phyloP scores from a whole-genome alignment of 2,797 vertebrate species.

The Anabas testudineus region DNA sequence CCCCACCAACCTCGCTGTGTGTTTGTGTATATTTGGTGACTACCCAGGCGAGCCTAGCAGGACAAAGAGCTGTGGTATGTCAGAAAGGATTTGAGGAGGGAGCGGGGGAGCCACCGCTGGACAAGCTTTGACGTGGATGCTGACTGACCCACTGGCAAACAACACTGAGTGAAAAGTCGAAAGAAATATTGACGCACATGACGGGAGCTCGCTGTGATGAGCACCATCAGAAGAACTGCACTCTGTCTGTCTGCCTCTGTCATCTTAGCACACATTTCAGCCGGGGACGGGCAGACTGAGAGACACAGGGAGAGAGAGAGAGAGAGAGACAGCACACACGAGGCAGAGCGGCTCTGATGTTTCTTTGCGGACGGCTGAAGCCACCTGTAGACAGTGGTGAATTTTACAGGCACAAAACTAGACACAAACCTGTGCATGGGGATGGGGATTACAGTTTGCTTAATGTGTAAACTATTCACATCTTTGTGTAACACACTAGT shows the following conservation, averaged over 20 bases:
- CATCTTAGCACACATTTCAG: slow-evolving; percentile 64
- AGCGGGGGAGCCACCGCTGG: neutral
- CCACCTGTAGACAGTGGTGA: slow-evolving; percentile 50
- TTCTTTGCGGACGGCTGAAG: slow-evolving; percentile 50
- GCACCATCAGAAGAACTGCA: slow-evolving; percentile 52
- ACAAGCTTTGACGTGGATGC: slow-evolving; percentile 32
- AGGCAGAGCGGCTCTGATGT: slow-evolving; percentile 58
- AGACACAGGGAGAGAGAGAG: slow-evolving; percentile 17
- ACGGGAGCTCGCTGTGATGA: slow-evolving; percentile 63
- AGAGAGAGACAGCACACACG: slow-evolving; percentile 10
- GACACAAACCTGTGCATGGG: slow-evolving; percentile 2
- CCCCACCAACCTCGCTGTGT: no score
- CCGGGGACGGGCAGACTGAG: slow-evolving; percentile 6
- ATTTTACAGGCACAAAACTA: slow-evolving; percentile 26
- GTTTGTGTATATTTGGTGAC: neutral
- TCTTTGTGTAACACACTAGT: no score
- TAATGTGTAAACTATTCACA: no score
- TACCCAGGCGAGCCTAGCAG: slow-evolving; percentile 19
- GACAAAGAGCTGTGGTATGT: slow-evolving; percentile 26
- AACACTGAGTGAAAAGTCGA: slow-evolving; percentile 37
- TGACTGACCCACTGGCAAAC: slow-evolving; percentile 45
- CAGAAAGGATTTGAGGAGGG: slow-evolving; percentile 22
- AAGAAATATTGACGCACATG: slow-evolving; percentile 45
- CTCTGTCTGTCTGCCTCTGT: slow-evolving; percentile 60
- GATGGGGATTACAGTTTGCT: no score